Evolutionary conservation across 1,140 invertebrate genomes (phyloP), one percentile per base, ranked within the genome.

Genomic region (Maniola jurtina): DNA sequence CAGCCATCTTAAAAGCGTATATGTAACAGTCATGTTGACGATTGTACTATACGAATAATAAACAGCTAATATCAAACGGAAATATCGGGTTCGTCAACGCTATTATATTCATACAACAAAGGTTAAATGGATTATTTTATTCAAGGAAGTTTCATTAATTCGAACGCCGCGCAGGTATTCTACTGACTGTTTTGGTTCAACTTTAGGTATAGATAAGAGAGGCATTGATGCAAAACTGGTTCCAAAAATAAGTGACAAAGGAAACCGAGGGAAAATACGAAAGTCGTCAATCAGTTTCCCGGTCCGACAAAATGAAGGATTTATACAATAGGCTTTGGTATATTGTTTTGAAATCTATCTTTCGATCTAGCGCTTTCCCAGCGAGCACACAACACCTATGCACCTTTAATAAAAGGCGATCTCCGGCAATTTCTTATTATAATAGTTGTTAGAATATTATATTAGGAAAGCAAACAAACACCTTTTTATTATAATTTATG

Each of bases 51-150:
- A 75, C 73, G 79, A 79, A 83, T 84, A 81, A 82, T 84, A 84
- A 86, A 84, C 73, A 80, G 76, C 71, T 80, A 79, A 82, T 83
- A 86, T 84, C 79, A 80, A 86, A 83, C 85, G 85, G 85, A 86
- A 86, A 82, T 85, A 83, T 83, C 80, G 79, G 73, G 79, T 85
- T 83, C 80, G 79, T 81, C 80, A 77, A 64, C 76, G 76, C 81
- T 79, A 83, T 82, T 88, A 85, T 84, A 85, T 86, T 81, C 83
- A 88, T 83, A 84, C 76, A 81, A 82, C 76, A 81, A 82, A 86
- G 78, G 83, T 87, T 76, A 79, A 73, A 78, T 76, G 72, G 74
- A 79, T 83, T 81, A 82, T 83, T 80, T 84, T 76, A 81, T 72
- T 71, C 70, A 70, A 79, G 72, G 76, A 79, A 75, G 67, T 76